Base-by-base conservation (phyloP, 2,888 invertebrate genomes). In the Apamea sordens region DNA sequence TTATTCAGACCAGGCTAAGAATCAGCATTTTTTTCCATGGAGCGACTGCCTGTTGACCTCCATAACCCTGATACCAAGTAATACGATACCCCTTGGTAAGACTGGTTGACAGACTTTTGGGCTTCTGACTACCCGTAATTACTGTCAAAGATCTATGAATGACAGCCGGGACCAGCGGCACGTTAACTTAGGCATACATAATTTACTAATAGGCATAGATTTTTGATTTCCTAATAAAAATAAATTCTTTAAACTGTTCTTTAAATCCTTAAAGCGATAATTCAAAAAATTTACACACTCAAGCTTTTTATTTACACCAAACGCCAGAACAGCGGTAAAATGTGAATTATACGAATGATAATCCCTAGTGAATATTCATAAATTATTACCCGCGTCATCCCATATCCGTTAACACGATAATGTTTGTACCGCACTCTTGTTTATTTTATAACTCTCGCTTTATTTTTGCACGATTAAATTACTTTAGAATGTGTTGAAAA, bases 301-400 rank as follows among this genome's bases (percentile, higher is more conserved):
- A 10, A 15, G 36, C 59, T 63, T 79, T 56, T 59, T 6, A n/a
- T 63, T 72, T 81, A 64, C 15, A 77, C 80, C 56, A 76, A 59
- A 50, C 61, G 32, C 32, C 61, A 64, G n/a, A 84, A 84, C 76
- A 72, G 73, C 72, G 83, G 80, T 84, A 81, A 85, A 88, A 80
- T 82, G 76, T 73, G 83, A 88, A 89, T 85, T 88, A 86, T 86
- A 76, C 76, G 70, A 83, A 80, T 85, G 75, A 80, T 85, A 90
- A 85, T 79, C 82, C 78, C 84, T 64, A 65, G 84, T 85, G 88
- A 89, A 89, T 90, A 89, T 90, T 90, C 87, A 90, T 89, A 85
- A 88, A 89, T 89, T 85, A 88, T 83, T 86, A 81, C 82, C 81
- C 61, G 73, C 70, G 80, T 76, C 86, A 79, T 69, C n/a, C 74